Conservation (phyloP, 2,113 vertebrate genomes). For the Plestiodon gilberti region DNA sequence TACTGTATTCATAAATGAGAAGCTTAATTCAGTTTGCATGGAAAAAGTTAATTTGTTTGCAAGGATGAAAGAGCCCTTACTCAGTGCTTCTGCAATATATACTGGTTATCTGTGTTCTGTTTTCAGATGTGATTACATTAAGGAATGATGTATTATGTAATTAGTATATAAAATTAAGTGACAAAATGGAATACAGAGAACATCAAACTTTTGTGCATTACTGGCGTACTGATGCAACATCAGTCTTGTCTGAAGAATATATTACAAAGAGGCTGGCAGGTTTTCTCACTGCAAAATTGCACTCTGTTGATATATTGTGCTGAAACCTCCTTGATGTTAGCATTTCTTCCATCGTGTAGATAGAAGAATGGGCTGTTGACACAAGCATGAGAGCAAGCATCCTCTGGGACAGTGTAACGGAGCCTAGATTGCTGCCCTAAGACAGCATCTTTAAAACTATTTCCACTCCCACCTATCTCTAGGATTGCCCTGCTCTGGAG, state of each 20-base stretch:
- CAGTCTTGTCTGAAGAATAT: conserved; percentile 26
- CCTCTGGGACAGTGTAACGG: no score
- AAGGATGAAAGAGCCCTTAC: conserved; percentile 23
- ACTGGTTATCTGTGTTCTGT: conserved; percentile 48
- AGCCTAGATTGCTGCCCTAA: no score
- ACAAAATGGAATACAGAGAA: conserved; percentile 45
- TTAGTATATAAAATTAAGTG: conserved; percentile 61
- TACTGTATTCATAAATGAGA: background rate
- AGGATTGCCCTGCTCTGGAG: no score
- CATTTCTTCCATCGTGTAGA: background rate
- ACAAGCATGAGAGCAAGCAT: no score
- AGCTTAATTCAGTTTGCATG: background rate
- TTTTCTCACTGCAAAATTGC: conserved; percentile 31
- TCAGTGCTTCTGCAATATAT: conserved; percentile 44
- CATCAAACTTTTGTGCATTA: conserved; percentile 42
- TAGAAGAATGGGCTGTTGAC: no score
- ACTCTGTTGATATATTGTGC: conserved; percentile 17
- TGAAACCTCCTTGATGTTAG: conserved; percentile 28
- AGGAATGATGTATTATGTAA: conserved; percentile 55
- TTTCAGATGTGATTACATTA: conserved; percentile 53
- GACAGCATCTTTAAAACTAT: no score
- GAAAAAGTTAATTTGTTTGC: background rate
- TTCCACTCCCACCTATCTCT: no score
- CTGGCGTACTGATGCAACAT: conserved; percentile 32
- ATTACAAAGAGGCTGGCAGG: conserved; percentile 3